phyloP scores from a whole-genome alignment of 2,113 vertebrate genomes.

The Ctenomys sociabilis region DNA sequence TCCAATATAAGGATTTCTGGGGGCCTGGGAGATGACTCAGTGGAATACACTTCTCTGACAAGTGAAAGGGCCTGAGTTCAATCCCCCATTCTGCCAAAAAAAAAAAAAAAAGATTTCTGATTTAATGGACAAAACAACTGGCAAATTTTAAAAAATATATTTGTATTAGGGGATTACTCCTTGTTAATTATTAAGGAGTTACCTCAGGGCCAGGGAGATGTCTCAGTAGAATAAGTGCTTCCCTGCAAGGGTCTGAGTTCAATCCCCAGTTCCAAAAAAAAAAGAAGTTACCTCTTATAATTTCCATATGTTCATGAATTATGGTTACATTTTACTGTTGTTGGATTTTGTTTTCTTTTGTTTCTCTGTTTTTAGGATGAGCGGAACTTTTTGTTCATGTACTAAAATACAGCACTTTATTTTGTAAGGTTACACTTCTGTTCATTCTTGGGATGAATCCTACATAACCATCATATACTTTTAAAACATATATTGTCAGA shows the following conservation, averaged over 20 bases:
- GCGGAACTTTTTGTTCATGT: neutral
- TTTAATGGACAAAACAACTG: neutral
- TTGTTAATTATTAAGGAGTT: neutral
- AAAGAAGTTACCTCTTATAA: neutral
- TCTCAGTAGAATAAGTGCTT: too few species aligned
- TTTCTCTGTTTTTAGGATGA: neutral
- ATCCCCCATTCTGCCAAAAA: too few species aligned
- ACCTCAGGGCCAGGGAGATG: too few species aligned
- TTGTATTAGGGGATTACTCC: neutral
- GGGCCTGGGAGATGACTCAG: too few species aligned
- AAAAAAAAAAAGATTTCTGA: neutral
- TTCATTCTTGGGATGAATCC: neutral
- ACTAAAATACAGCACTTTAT: neutral
- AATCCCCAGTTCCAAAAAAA: too few species aligned
- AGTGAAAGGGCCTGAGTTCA: too few species aligned
- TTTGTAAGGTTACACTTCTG: neutral
- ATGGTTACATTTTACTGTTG: neutral
- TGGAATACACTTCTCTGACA: too few species aligned
- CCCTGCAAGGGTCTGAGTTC: too few species aligned
- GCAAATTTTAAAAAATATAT: neutral
- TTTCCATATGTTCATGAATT: neutral
- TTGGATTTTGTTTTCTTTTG: neutral
- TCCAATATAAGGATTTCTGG: neutral
- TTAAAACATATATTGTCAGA: neutral
- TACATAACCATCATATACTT: neutral